These are phyloP conservation scores for Rhombomys opimus DNA, from an alignment of 2,113 vertebrate genomes.

Conservation along the genomic window DNA sequence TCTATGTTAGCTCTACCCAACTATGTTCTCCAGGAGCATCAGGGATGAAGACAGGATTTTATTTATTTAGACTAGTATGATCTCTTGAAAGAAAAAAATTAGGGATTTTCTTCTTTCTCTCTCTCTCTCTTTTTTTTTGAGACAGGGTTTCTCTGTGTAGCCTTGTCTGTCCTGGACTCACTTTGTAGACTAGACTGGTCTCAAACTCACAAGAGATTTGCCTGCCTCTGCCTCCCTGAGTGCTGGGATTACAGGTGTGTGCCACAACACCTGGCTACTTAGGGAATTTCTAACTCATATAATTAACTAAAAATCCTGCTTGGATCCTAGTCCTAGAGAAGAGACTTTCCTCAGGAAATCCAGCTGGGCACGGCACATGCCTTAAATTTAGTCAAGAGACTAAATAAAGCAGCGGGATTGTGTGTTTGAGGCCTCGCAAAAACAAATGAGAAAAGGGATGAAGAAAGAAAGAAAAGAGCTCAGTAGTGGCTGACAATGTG, in stretches of 20 bases:
- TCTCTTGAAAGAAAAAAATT: constrained; percentile 54
- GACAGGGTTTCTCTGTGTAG: no score
- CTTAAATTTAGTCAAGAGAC: not conserved
- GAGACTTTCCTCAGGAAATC: not conserved
- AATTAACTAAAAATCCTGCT: not conserved
- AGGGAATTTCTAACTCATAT: constrained; percentile 54
- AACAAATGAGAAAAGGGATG: not conserved
- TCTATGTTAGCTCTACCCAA: constrained; percentile 16
- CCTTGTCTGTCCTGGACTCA: no score
- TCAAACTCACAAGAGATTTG: no score
- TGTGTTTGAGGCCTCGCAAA: not conserved
- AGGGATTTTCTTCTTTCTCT: no score
- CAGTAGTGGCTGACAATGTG: not conserved
- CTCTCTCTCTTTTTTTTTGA: no score
- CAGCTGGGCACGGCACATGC: not conserved
- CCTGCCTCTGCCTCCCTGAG: no score
- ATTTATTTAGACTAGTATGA: constrained; percentile 51
- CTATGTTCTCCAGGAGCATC: not conserved
- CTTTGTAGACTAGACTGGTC: no score
- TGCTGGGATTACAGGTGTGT: no score
- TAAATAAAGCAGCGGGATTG: not conserved
- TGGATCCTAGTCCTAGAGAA: not conserved
- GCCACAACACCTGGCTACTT: no score
- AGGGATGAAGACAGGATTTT: constrained; percentile 46
- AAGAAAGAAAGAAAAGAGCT: constrained; percentile 7